Base-by-base conservation (phyloP, 2,113 vertebrate genomes). In the Archocentrus centrarchus region DNA sequence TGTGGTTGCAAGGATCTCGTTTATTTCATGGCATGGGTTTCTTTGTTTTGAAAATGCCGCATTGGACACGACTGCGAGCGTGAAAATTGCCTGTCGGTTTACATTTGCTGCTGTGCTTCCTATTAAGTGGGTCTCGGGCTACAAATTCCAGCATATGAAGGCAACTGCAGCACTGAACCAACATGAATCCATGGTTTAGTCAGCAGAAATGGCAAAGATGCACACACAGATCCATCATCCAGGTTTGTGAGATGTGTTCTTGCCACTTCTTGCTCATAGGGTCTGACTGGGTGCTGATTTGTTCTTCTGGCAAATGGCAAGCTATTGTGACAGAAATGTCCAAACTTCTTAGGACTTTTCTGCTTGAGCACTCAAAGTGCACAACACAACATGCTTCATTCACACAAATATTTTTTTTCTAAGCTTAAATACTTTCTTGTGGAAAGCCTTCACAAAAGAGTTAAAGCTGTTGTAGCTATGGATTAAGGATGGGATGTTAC, bases 151-250 rank as follows among this genome's bases (percentile, higher is more conserved):
- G 44, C 15, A 70, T 20, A 15, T 13, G 20, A 70, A 53, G 17
- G 24, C 2, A 30, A 53, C 17, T 70, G 22, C 15, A 55, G 84
- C 55, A 3, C 7, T 55, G 64, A 60, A 82, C 13, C 3, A 70
- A 57, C 61, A 30, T 22, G 75, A 70, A 7, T 61, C 57, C 44
- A 20, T 59, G 55, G 37, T 57, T 20, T 75, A 39, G 47, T 66
- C 83, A 82, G 64, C 78, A 60, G 15, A 15, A 50, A 79, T 27
- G 57, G 70, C 82, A 80, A 75, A 80, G 24, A 73, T 20, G 50
- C 30, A 53, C 24, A 50, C 66, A 50, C 15, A 30, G 66, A 20
- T 50, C 41, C 30, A 24, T 18, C 47, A 27, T 55, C 68, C 47
- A 73, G 44, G 44, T 11, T 14, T 47, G 44, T 6, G 44, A 47